Evolutionary conservation across 2,888 invertebrate species (phyloP), one percentile per base, ranked within the genome.

Genomic region (Brachynemurus nebulosus): DNA sequence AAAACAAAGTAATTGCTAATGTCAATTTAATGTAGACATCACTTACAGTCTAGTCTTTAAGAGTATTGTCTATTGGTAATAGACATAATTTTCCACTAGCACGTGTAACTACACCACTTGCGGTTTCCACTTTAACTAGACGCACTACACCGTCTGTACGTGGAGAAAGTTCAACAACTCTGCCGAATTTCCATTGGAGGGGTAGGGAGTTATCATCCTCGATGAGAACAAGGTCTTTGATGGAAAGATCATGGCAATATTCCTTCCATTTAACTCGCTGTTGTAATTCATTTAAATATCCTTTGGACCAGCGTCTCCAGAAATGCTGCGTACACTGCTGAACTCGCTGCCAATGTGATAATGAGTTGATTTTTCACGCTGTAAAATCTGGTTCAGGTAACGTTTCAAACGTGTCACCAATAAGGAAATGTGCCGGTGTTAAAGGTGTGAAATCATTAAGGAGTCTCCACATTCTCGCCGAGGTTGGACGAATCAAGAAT

Each of bases 401-500:
- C 4, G 50, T 8, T 48, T 52, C 45, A 8, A 50, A 9, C 9
- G 50, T 18, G 23, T 45, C 36, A 18, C 52, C 52, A 46, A 55
- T 52, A 7, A 52, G 46, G 42, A 57, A 56, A 46, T 55, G 55
- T 25, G 45, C 52, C 1, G 54, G 54, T 1, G 54, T 55, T 1
- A 56, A 45, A 14, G 48, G 44, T 8, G 39, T 36, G 11, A 49
- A 38, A 41, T 54, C 52, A 45, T 48, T 50, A 3, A 54, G 55
- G n/a, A n/a, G n/a, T n/a, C n/a, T n/a, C n/a, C n/a, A n/a, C n/a
- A n/a, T n/a, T n/a, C n/a, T n/a, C n/a, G n/a, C n/a, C n/a, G n/a
- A n/a, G n/a, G n/a, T n/a, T n/a, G n/a, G n/a, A n/a, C n/a, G n/a
- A n/a, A n/a, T n/a, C n/a, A n/a, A n/a, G n/a, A n/a, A n/a, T n/a